Percentiles rank a stretch among this genome's conserved stretches.
Evolutionary conservation across 1,140 invertebrate species (phyloP).

Genomic region (Hylaeus volcanicus): DNA sequence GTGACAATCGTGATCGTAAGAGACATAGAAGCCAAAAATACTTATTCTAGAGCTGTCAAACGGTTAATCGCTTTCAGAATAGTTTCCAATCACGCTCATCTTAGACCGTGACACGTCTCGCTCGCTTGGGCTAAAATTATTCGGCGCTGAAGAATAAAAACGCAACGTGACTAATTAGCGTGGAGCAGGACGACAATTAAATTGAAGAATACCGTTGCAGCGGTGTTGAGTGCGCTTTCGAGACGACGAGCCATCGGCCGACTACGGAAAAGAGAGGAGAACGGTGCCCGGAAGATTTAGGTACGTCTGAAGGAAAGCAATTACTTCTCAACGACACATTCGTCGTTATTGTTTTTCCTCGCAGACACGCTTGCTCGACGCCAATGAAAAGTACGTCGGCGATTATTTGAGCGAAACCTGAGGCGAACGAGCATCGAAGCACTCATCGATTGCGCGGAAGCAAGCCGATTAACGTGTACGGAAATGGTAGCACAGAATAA

Average conservation of each 20-base stretch:
- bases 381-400: neutral
- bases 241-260: slow-evolving; percentile 22
- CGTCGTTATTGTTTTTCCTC: slow-evolving; percentile 28
- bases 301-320: slow-evolving; percentile 15
- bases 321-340: slow-evolving; percentile 11
- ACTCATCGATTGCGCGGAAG: neutral
- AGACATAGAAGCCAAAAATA: no score
- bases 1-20: no score
- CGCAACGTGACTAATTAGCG: slow-evolving; percentile 38
- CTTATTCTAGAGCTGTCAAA: neutral
- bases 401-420: neutral
- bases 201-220: slow-evolving; percentile 42
- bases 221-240: slow-evolving; percentile 17
- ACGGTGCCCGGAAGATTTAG: slow-evolving; percentile 16
- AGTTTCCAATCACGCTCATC: neutral
- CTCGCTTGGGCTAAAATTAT: neutral
- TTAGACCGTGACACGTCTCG: neutral
- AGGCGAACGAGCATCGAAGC: neutral
- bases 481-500: neutral
- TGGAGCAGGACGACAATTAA: slow-evolving; percentile 32
- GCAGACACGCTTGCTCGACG: neutral
- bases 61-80: neutral
- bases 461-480: slow-evolving; percentile 8
- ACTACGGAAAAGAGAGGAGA: slow-evolving; percentile 7
- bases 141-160: slow-evolving; percentile 19